Evolutionary conservation across 2,797 vertebrate genomes (phyloP), one percentile per base, ranked within the genome.

Genomic region (Darevskia nairensis): DNA sequence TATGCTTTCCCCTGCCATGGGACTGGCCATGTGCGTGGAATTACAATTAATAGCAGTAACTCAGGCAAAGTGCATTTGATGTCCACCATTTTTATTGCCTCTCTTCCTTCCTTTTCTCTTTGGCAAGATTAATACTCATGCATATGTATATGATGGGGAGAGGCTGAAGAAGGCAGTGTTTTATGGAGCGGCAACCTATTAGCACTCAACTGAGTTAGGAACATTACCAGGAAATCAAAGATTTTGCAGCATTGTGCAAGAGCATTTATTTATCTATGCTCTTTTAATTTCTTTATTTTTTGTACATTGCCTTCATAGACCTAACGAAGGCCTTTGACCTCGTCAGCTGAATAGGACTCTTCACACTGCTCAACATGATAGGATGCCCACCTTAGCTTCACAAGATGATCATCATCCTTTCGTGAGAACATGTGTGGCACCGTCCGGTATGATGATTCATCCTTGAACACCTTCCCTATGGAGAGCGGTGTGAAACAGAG

Each of bases 1-100:
- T 92, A 88, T 85, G 86, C 66, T 85, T 89, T 78, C 85, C 80
- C 89, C 19, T 90, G 88, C 76, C 83, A 83, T 46, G 89, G 41
- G 83, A 78, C 39, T 80, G 91, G 50, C 89, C 92, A 72, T 88
- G 91, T 27, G 0, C 91, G 84, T 83, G 89, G 92, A 89, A 93
- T 92, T 86, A n/a, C 92, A 95, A 94, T 94, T 93, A 90, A 86
- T 75, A 84, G 79, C 85, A 89, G 89, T 92, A 93, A 95, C 93
- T 94, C 92, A 92, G 88, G 80, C 88, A 32, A 89, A 93, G 72
- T 83, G 80, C 87, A 41, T 44, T 17, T 88, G 89, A 90, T 81
- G 74, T 4, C 5, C 76, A 84, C 93, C 90, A 92, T 94, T 94
- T 92, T 92, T 92, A 94, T 92, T 87, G 84, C n/a, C 8, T 15